Base-by-base conservation (phyloP, 2,113 vertebrate genomes). In the Anguilla rostrata region DNA sequence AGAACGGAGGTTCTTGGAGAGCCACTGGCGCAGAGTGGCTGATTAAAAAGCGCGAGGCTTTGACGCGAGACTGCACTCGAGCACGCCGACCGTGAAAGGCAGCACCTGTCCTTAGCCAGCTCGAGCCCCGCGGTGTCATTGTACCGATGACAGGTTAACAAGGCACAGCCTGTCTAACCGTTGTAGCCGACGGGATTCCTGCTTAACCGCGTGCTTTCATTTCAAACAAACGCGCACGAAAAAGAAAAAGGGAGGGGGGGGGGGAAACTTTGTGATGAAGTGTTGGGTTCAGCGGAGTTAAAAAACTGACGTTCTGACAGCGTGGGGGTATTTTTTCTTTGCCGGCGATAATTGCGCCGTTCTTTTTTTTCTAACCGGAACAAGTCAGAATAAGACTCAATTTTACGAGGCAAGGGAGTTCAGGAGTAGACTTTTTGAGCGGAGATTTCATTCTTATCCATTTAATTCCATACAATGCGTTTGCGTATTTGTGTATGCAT, bases 71-170 rank as follows among this genome's bases (percentile, higher is more conserved):
- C 60, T 53, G 53, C 79, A 40, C 86, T 88, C 81, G 6, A 85
- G 40, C 79, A 53, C 86, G 34, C 87, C 75, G 11, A 85, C 39
- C 6, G 85, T 82, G 85, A 88, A 88, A 88, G 11, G 85, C 57
- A 43, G 66, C 85, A 86, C 53, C 85, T 88, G 79, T 78, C 83
- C 46, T 78, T 57, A n/a, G 57, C 57, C 4, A 39, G 82, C 26
- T 11, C 56, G 12, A 56, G 85, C 56, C 85, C 85, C 2, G 80
- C 15, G 40, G 85, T 2, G 56, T 82, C 85, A 86, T 86, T 83
- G 86, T 86, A 53, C 81, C 81, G 20, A 18, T 78, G 82, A 83
- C 86, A 80, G 66, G 86, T 79, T 83, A 83, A 87, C 86, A 83
- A 83, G 86, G 86, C 66, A 18, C 34, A 3, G 82, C 41, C 29